phyloP scores from a whole-genome alignment of 2,888 invertebrate species.

The Ceriagrion tenellum region DNA sequence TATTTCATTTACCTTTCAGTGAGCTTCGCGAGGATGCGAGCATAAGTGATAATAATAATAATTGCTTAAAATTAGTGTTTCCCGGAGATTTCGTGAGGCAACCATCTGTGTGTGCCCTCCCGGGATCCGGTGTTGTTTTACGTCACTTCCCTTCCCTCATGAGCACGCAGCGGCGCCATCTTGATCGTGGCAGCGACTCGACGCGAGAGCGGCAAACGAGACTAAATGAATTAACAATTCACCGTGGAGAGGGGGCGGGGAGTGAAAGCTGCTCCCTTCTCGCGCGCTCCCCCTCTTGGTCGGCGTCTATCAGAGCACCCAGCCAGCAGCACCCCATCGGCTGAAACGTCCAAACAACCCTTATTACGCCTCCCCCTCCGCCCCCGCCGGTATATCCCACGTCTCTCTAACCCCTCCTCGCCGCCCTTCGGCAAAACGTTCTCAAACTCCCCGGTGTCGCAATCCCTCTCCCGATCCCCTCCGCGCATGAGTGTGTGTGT shows the following conservation, averaged over 20 bases:
- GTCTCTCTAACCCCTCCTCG: neutral
- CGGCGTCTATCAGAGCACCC: neutral
- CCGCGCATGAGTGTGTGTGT: neutral
- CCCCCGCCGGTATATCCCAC: neutral
- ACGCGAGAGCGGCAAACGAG: slow-evolving; percentile 43
- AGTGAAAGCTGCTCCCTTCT: neutral
- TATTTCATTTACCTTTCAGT: neutral
- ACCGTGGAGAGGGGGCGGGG: neutral
- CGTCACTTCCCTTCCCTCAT: neutral
- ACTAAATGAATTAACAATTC: slow-evolving; percentile 63
- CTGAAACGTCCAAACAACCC: slow-evolving; percentile 60
- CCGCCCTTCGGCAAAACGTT: neutral
- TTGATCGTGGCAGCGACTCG: slow-evolving; percentile 42
- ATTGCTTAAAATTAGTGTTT: neutral
- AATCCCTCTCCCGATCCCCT: neutral
- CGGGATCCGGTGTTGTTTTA: neutral
- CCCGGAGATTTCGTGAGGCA: neutral
- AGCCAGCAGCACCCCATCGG: neutral
- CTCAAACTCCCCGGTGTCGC: neutral
- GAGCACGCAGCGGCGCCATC: neutral
- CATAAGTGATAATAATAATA: neutral
- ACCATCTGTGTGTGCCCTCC: neutral
- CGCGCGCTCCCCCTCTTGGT: neutral
- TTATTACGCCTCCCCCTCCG: slow-evolving; percentile 15
- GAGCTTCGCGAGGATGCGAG: neutral